phyloP scores from a whole-genome alignment of 2,113 vertebrate species.

The Chamaetylas fuelleborni region DNA sequence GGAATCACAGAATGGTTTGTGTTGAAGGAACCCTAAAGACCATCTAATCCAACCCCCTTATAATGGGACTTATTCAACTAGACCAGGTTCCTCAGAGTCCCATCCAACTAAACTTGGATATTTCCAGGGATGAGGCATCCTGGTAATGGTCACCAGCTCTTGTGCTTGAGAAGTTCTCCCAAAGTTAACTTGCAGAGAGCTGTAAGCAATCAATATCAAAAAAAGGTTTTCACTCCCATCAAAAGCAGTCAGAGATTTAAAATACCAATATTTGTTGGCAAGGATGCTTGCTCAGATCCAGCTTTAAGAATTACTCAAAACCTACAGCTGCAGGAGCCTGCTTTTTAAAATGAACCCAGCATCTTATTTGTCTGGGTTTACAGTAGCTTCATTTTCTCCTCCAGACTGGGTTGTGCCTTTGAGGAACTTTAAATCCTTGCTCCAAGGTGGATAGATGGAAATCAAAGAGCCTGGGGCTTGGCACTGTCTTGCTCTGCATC shows the following conservation, averaged over 20 bases:
- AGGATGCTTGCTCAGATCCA: background rate
- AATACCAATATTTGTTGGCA: background rate
- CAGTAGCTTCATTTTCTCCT: background rate
- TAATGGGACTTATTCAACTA: rapidly evolving
- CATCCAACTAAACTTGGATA: background rate
- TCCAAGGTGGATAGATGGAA: background rate
- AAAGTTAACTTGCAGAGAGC: background rate
- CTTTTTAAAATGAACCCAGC: background rate
- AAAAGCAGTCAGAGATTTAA: background rate
- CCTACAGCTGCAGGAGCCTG: background rate
- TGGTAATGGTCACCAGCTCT: background rate
- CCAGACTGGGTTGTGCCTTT: background rate
- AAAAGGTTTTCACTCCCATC: background rate
- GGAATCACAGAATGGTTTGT: background rate
- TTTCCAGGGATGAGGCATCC: background rate
- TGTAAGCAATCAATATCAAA: background rate
- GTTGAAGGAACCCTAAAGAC: background rate
- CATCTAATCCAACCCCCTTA: rapidly evolving
- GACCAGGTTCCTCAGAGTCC: background rate
- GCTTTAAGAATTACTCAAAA: background rate
- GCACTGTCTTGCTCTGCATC: background rate
- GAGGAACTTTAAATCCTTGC: background rate
- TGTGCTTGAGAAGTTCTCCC: background rate
- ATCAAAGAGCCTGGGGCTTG: background rate
- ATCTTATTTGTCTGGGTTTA: background rate